phyloP scores from a whole-genome alignment of 2,113 vertebrate genomes.

The Percopsis transmontana region DNA sequence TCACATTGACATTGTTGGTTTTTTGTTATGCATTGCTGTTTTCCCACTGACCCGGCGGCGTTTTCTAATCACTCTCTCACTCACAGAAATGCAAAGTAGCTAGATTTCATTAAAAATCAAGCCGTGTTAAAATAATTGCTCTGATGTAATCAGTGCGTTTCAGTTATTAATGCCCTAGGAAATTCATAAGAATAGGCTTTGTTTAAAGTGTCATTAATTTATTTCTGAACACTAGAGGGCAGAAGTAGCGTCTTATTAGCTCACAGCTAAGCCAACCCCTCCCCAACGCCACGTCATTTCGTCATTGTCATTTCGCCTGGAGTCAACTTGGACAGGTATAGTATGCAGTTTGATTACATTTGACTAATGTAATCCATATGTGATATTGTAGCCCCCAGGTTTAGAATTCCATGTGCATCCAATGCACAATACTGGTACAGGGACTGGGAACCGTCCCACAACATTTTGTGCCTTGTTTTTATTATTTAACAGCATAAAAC shows the following conservation, averaged over 20 bases:
- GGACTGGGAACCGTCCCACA: not conserved
- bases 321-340: too few species aligned
- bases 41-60: constrained; percentile 30
- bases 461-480: too few species aligned
- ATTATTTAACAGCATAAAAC: constrained; percentile 5
- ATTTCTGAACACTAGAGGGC: not conserved
- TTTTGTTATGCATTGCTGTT: constrained; percentile 36
- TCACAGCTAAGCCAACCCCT: too few species aligned
- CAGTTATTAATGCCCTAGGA: constrained; percentile 52
- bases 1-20: constrained; percentile 5
- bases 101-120: constrained; percentile 39
- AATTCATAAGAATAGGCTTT: constrained; percentile 20
- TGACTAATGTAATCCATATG: too few species aligned
- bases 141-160: constrained; percentile 60
- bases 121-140: constrained; percentile 61
- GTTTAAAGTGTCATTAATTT: constrained; percentile 11
- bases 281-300: too few species aligned
- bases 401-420: too few species aligned
- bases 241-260: too few species aligned
- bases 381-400: too few species aligned
- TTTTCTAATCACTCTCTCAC: not conserved
- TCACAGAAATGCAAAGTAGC: constrained; percentile 55
- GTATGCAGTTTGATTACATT: too few species aligned
- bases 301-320: too few species aligned
- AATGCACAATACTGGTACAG: too few species aligned